Base-by-base conservation (phyloP, 1,140 invertebrate genomes). In the Drosophila trapezifrons region DNA sequence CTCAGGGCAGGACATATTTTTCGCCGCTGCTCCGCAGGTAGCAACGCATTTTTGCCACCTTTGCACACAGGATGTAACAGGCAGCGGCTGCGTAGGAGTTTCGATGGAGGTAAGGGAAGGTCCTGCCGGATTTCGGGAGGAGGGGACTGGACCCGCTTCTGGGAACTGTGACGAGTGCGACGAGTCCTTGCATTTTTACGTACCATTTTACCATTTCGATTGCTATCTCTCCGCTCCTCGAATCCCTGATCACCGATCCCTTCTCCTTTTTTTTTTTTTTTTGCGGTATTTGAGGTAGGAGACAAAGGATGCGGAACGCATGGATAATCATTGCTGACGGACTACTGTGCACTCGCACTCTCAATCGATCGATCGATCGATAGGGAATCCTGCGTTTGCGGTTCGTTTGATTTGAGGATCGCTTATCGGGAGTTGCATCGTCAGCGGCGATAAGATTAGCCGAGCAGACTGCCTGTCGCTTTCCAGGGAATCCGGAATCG, bases 171-270 rank as follows among this genome's bases (percentile, higher is more conserved):
- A 25, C 22, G 45, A 47, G 45, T 25, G 32, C 32, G 32, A 70
- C 27, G 65, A 47, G 35, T 56, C 51, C 47, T 76, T 42, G 51
- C 83, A 87, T 89, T 87, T 86, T 87, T 85, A 62, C 82, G 82
- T 81, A 81, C 75, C 82, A 85, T 85, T 85, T 86, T 87, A 87
- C 76, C 71, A 89, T 87, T 87, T 89, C 72, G 83, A 87, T 87
- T 74, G 71, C 66, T 87, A 87, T 87, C 82, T 87, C 82, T 62
- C 55, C n/a, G 27, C 67, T 66, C 49, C 35, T 45, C 22, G 29
- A 37, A 54, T 8, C 18, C 52, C 37, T 52, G 43, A 45, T 47
- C 35, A 52, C 12, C 49, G 29, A 35, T 52, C 51, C 49, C 18
- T 49, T 17, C 15, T 25, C 4, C 38, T 32, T 45, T 22, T 37